Evolutionary conservation across 2,888 invertebrate species (phyloP), one percentile per base, ranked within the genome.

Genomic region (Agapetus fuscipes): DNA sequence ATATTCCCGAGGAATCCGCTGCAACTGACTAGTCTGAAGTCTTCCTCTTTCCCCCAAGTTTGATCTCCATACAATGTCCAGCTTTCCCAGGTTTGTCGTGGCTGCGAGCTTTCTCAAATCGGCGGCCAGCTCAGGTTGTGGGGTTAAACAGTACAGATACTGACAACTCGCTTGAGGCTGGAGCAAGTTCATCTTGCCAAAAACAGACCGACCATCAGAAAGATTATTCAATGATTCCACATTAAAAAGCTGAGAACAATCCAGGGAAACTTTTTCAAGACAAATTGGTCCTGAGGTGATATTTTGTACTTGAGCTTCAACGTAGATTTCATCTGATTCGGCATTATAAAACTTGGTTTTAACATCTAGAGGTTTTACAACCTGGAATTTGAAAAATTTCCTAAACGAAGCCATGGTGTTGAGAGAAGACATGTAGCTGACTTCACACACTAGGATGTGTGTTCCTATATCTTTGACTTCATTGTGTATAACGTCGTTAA

Each of bases 381-480:
- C 97, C 76, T 91, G 83, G 62, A 98, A 97, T 66, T 96, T 97
- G 62, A 97, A 98, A 61, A 94, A 96, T 61, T 97, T 97, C 50
- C 94, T 76, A 56, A 97, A 91, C 46, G 88, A 86, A 58, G 87
- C 81, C 20, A 80, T 69, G 49, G 85, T 80, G 38, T 80, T 78
- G 43, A 76, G 73, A 34, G 81, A 76, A 20, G 83, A 83, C 55
- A 78, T 78, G 59, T 97, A 98, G 49, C 82, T 85, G 2, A 98
- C 94, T 64, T 96, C 93, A 66, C 97, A 98, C 2, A 96, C 93
- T 50, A 98, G 68, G 57, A 97, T 95, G 58, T 98, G 97, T 30
- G 93, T 90, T 28, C 97, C 97, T 51, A 94, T 82, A 68, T 98
- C 97, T 64, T 96, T 97, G n/a, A 98, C 95, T 75, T 98, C 97